Evolutionary conservation across 2,113 vertebrate genomes (phyloP), one percentile per base, ranked within the genome.

Genomic region (Pelvicachromis taeniatus): DNA sequence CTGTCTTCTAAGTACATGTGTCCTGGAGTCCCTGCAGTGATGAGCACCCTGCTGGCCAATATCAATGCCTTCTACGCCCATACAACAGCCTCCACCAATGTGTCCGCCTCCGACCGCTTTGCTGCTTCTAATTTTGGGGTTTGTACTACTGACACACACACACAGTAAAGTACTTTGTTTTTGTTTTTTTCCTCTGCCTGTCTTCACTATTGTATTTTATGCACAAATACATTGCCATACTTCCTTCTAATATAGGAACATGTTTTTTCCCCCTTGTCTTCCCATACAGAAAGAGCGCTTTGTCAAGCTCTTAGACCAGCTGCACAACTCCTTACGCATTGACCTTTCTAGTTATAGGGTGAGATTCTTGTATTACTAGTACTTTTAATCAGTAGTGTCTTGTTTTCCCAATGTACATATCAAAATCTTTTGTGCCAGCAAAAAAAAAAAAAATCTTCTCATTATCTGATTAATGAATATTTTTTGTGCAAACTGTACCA

Each of bases 1-100:
- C 97, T 99, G 63, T 99, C 99, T 2, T 99, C 99, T 58, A 99
- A 99, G 93, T 99, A 99, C 93, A 99, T 99, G 98, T 99, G 98
- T 91, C 98, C 99, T 2, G 98, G 99, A 0, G 98, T 99, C 48
- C 99, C 99, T 82, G 99, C 99, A 31, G 97, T 99, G 92, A 99
- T 99, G 99, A 99, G 99, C 95, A 99, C 98, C 83, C 96, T 99
- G 92, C 95, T 99, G 90, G 99, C 99, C 95, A 99, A 99, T 90
- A 99, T 99, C 94, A 99, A 99, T 82, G 99, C 99, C 88, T 99
- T 98, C 96, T 99, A 99, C 85, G 99, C 99, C 80, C 99, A 99
- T 95, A 99, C 98, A 58, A 98, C 98, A 2, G 99, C 98, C 87
- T 99, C 97, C 93, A 99, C 98, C 91, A 99, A 99, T 13, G 99